Conservation (phyloP, 1,140 invertebrate genomes). For the Pinna nobilis region DNA sequence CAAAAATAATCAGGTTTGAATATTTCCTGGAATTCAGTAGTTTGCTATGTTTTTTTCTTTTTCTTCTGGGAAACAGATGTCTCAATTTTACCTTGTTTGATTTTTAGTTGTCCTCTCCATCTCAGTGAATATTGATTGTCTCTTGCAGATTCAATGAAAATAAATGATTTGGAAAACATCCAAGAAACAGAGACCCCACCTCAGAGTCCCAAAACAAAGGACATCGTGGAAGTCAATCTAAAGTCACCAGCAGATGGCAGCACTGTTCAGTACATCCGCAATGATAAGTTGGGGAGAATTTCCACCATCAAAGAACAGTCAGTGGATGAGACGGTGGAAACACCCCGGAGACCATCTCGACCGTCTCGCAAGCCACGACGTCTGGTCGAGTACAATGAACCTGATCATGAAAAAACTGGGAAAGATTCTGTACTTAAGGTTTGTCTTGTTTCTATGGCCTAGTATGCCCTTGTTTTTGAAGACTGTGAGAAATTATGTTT, state of each 20-base stretch:
- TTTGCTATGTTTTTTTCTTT: no score
- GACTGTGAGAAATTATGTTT: no score
- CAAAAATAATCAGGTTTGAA: no score
- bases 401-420: conserved; percentile 41
- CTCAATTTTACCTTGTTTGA: no score
- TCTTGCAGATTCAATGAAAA: conserved; percentile 72
- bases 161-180: conserved; percentile 74
- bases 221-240: conserved; percentile 39
- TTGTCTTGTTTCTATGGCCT: no score
- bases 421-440: no score
- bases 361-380: conserved; percentile 62
- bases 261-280: conserved; percentile 58
- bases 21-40: no score
- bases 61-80: no score
- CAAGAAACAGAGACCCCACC: conserved; percentile 74
- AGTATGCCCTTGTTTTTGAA: no score
- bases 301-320: conserved; percentile 28
- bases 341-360: conserved; percentile 56
- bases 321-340: conserved; percentile 31
- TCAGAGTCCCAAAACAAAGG: conserved; percentile 61
- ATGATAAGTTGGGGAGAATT: conserved; percentile 37
- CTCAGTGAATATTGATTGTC: no score
- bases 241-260: conserved; percentile 52
- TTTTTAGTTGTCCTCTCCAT: no score
- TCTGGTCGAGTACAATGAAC: conserved; percentile 63